These are phyloP conservation scores for Rhinichthys osculus DNA, from an alignment of 2,797 vertebrate species.

Conservation along the genomic window DNA sequence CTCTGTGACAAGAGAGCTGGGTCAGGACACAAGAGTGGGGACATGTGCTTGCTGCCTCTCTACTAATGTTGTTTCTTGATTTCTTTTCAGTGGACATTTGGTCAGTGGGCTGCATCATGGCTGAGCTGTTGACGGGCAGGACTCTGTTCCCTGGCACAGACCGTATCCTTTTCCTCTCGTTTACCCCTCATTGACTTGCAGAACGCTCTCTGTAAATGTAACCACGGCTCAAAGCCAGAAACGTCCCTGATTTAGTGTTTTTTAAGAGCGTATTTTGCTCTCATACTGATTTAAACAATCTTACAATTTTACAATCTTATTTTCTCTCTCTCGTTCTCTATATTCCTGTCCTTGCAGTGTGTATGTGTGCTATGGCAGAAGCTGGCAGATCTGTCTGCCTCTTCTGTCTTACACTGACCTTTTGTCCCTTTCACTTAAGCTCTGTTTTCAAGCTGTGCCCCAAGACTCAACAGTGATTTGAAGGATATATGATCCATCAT, in stretches of 20 bases:
- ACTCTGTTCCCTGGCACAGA: constrained; percentile 97
- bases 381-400: not conserved
- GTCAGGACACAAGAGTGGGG: not conserved
- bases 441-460: constrained; percentile 23
- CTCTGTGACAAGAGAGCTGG: not conserved
- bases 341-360: not conserved
- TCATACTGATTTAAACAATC: not conserved
- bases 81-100: constrained; percentile 94
- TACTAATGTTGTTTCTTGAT: constrained; percentile 39
- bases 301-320: not conserved
- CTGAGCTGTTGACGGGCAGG: constrained; percentile 95
- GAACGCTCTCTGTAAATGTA: not conserved
- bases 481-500: constrained; percentile 53
- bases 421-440: constrained; percentile 10
- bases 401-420: constrained; percentile 14
- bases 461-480: constrained; percentile 25
- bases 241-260: not conserved
- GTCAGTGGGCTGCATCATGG: constrained; percentile 99
- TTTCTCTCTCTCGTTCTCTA: not conserved
- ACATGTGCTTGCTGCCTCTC: not conserved
- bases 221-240: not conserved
- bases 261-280: not conserved
- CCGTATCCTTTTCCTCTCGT: constrained; percentile 91
- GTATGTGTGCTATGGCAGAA: not conserved
- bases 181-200: constrained; percentile 8